Evolutionary conservation across 2,113 vertebrate genomes (phyloP), one percentile per base, ranked within the genome.

Genomic region (Malaclemys terrapin): DNA sequence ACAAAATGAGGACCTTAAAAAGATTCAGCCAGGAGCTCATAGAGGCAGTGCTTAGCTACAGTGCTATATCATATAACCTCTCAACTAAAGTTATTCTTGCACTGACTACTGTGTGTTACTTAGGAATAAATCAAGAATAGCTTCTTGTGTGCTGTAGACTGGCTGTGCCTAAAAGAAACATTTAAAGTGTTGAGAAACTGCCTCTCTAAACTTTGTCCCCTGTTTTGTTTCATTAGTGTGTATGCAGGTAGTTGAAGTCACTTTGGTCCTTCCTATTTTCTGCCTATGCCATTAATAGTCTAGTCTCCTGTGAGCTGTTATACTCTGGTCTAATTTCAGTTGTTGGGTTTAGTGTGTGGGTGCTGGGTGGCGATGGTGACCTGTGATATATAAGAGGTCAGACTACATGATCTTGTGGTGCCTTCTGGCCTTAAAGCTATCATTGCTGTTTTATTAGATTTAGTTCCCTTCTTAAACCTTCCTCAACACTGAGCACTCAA

Each of bases 81-180:
- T 3, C 31, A 92, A 13, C 79, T 84, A 38, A 1, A 69, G 7
- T 2, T 79, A n/a, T 38, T 56, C 42, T 91, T 91, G 27, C 80
- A 92, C 56, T 11, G 75, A 3, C 8, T 91, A 92, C 65, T 83
- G n/a, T 20, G 59, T 85, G 8, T 80, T 80, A 53, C 82, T 90
- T 87, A 84, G 88, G 2, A 22, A 57, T 38, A 90, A 87, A 89
- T 93, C 85, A 12, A 82, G 24, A 29, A 8, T 22, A 9, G 59
- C 9, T 14, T 25, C 22, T n/a, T 81, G 62, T 11, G 22, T 78
- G 4, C n/a, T 87, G 52, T 1, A 49, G 13, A 29, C 9, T 88
- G 5, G 13, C 85, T 90, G 17, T 92, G 3, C 27, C 84, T 42
- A 52, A 35, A 47, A 38, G 47, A 96, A 85, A 80, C 85, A 80